Base-by-base conservation (phyloP, 1,140 invertebrate species). In the Temnothorax nylanderi region DNA sequence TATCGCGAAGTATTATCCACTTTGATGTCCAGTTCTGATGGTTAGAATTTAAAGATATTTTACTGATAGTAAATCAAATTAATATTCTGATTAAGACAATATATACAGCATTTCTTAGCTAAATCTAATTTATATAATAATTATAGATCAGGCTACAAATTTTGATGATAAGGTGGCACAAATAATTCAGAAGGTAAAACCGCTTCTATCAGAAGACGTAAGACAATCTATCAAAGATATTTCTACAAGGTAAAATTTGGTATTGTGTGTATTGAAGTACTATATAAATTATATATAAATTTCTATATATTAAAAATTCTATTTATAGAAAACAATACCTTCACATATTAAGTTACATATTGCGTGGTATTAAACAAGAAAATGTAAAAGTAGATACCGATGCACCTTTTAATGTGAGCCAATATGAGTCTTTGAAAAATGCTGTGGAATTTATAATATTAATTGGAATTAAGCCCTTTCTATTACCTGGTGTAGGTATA, bases 401-500 rank as follows among this genome's bases (percentile, higher is more conserved):
- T 69, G 93, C 95, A 64, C 88, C 96, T 16, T 93, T 97, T 49
- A 97, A 96, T 93, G 95, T 97, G 2, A 96, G 96, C 89, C 95
- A 97, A 92, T 96, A 96, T 77, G 96, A 95, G 93, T 91, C 93
- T 49, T 85, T 97, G 16, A 95, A 96, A 93, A 93, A 92, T 34
- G 94, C 94, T 85, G 95, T 97, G 56, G 96, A 97, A 94, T 94
- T 97, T 85, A 92, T 97, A 76, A 94, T 96, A 10, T 96, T 95
- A 41, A 93, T 98, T 65, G 97, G 97, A 85, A 95, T 98, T 56
- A 94, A 96, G 69, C 96, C 96, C 58, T 96, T 96, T 91, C 92
- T 98, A n/a, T 93, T 97, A 82, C 96, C 96, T 58, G 97, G 97
- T 3, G 92, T 98, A 72, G 97, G 97, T 7, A 94, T 97, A 74